Conservation (phyloP, 2,888 invertebrate genomes). For the Amiota communis region DNA sequence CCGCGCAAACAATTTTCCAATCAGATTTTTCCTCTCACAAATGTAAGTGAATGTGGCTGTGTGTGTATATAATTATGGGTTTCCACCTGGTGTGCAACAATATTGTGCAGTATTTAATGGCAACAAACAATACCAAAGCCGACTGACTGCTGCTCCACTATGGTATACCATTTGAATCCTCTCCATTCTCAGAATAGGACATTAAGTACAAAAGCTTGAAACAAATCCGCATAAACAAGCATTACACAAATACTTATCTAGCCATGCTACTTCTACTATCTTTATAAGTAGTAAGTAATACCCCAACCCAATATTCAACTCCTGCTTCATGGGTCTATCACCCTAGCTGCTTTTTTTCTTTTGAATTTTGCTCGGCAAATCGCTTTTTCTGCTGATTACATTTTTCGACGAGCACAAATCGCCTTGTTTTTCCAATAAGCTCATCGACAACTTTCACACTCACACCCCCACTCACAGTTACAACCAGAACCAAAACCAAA, state of each 20-base stretch:
- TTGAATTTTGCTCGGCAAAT: slow-evolving; percentile 16
- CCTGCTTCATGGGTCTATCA: not conserved
- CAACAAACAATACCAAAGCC: too few species aligned
- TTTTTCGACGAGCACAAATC: not conserved
- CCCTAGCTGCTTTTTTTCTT: slow-evolving; percentile 4
- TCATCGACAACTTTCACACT: slow-evolving; percentile 1
- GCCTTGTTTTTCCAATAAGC: slow-evolving; percentile 41
- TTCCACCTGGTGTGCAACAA: too few species aligned
- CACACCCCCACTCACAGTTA: too few species aligned
- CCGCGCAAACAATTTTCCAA: not conserved
- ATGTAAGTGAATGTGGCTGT: too few species aligned
- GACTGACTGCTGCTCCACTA: too few species aligned
- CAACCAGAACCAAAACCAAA: too few species aligned
- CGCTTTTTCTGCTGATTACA: slow-evolving; percentile 37
- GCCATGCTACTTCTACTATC: not conserved
- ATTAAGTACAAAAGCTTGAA: not conserved
- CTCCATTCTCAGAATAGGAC: too few species aligned
- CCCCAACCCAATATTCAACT: too few species aligned
- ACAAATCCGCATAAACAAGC: slow-evolving; percentile 8
- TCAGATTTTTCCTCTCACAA: not conserved
- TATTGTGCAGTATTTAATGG: too few species aligned
- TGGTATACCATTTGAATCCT: too few species aligned
- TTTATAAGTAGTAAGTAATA: not conserved
- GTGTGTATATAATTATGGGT: too few species aligned
- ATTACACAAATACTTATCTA: slow-evolving; percentile 16